Evolutionary conservation across 23 tunicate genomes (phyloP).

Genomic region (Botrylloides violaceus): DNA sequence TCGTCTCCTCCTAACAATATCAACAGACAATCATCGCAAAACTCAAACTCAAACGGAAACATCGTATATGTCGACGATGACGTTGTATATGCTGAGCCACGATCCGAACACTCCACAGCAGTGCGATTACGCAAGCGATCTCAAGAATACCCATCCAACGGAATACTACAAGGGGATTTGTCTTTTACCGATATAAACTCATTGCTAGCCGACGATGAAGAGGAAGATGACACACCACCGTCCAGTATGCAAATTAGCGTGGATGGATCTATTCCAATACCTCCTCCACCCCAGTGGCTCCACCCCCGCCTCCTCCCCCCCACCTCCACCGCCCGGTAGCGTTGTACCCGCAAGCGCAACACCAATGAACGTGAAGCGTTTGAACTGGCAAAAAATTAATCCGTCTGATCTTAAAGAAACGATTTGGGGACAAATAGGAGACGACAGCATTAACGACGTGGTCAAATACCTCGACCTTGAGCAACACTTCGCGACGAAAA

Average conservation of each 20-base stretch:
- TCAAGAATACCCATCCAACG: constrained; percentile 4
- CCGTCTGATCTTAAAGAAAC: constrained; percentile 66
- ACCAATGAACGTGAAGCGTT: constrained; percentile 47
- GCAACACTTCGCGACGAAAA: constrained; percentile 78
- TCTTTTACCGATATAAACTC: constrained; percentile 26
- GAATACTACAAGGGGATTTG: constrained; percentile 1
- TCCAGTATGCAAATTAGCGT: background rate
- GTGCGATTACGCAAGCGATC: constrained; percentile 21
- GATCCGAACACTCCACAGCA: constrained; percentile 16
- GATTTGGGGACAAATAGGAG: constrained; percentile 87
- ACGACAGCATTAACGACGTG: constrained; percentile 72
- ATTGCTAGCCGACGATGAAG: constrained; percentile 1
- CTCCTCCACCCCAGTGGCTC: constrained; percentile 27
- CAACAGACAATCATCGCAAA: background rate
- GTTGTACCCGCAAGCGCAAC: constrained; percentile 35
- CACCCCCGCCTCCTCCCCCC: constrained; percentile 41
- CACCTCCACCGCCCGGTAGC: constrained; percentile 54
- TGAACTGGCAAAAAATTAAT: constrained; percentile 91
- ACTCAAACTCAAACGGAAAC: background rate
- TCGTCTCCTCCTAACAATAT: background rate
- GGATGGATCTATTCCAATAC: constrained; percentile 7
- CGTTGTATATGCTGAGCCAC: constrained; percentile 14
- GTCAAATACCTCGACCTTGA: constrained; percentile 82
- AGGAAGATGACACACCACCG: constrained; percentile 2
- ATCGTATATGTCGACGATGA: constrained; percentile 21